Base-by-base conservation (phyloP, 2,113 vertebrate genomes). In the Struthidea cinerea region DNA sequence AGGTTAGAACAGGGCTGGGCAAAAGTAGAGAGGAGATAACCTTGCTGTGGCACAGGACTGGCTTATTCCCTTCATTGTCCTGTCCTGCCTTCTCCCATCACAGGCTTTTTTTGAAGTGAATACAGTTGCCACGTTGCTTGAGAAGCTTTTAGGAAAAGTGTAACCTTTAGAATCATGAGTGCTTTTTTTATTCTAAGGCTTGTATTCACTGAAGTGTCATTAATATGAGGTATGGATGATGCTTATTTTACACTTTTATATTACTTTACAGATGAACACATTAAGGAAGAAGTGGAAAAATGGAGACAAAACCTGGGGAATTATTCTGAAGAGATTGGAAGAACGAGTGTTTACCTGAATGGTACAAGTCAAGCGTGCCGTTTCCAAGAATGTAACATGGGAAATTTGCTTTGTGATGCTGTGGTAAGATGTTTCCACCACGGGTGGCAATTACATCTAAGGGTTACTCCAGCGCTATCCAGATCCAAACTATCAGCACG, bases 341-440 rank as follows among this genome's bases (percentile, higher is more conserved):
- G 85, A 96, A 99, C 99, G 1, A 95, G 98, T 44, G 99, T 99
- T 32, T 99, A 98, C 86, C 97, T 99, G 84, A 98, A 99, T 13
- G 99, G 99, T 8, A 98, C 98, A 4, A 97, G 81, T 46, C 81
- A 98, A n/a, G 97, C 98, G 0, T 99, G 99, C 74, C 98, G 99
- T 19, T 99, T 98, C 89, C 93, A 87, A 9, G 99, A 99, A 63
- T 99, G 99, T 70, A 99, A 99, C 96, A 97, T 99, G 97, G 99
- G 99, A 35, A 99, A 99, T 94, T 88, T 99, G 63, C 99, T 99
- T 73, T 99, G 99, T 53, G 99, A 99, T 47, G 99, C 99, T 67
- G 97, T 98, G 99, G 99, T 99, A 89, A 98, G 98, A 77, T 20
- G 8, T 23, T 56, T 53, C 65, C 56, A 60, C 71, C 8, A 3